Percentiles rank a stretch among this genome's conserved stretches.
phyloP scores from a whole-genome alignment of 2,797 vertebrate genomes.

The Orestias chungarensis region DNA sequence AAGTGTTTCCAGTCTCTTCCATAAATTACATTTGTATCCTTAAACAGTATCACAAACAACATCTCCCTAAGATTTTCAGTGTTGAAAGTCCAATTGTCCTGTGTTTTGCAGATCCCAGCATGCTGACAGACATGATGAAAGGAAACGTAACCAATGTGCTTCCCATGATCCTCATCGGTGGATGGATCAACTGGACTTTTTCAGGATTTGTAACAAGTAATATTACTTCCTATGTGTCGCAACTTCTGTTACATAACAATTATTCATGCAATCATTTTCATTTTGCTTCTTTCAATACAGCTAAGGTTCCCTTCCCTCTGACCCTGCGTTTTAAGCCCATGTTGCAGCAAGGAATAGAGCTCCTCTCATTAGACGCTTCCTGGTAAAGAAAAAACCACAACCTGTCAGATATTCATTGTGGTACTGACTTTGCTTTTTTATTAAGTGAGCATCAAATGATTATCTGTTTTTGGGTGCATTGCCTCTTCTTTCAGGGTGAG shows the following conservation, averaged over 20 bases:
- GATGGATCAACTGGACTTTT: conserved; percentile 99
- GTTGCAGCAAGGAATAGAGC: conserved; percentile 97
- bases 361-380: conserved; percentile 96
- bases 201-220: conserved; percentile 99
- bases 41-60: too few species aligned
- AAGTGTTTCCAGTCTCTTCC: too few species aligned
- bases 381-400: conserved; percentile 83
- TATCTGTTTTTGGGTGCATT: conserved; percentile 20
- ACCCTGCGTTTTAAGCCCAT: conserved; percentile 98
- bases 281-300: conserved; percentile 67
- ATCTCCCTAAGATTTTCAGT: not conserved
- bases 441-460: conserved; percentile 6
- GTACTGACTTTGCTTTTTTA: not conserved
- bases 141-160: conserved; percentile 98
- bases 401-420: not conserved
- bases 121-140: conserved; percentile 99
- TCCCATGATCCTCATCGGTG: conserved; percentile 98
- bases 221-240: not conserved
- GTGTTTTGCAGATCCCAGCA: conserved; percentile 89
- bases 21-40: too few species aligned
- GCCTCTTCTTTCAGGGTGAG: conserved; percentile 87
- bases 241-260: not conserved
- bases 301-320: conserved; percentile 97
- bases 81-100: not conserved
- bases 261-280: conserved; percentile 1